Percentiles rank a stretch among this genome's conserved stretches.
Conservation (phyloP, 2,113 vertebrate genomes). For the Periophthalmodon schlosseri region DNA sequence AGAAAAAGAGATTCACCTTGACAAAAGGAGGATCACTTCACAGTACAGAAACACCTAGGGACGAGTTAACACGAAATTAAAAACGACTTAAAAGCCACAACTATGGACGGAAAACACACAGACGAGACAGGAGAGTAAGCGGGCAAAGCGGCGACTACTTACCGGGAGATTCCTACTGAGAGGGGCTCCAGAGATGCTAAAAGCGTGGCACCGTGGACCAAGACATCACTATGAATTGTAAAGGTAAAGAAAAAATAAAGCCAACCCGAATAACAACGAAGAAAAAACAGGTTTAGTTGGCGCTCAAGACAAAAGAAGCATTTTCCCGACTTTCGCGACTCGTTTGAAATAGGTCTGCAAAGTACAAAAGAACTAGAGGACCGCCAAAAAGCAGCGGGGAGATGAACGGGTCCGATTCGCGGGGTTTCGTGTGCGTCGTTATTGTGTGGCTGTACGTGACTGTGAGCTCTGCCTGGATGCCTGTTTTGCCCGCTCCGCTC, state of each 20-base stretch:
- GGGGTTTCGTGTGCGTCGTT: neutral
- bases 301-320: constrained; percentile 78
- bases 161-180: constrained; percentile 89
- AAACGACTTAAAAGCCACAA: constrained; percentile 51
- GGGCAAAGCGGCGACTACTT: constrained; percentile 80
- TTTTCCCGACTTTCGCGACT: constrained; percentile 65
- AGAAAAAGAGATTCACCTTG: constrained; percentile 82
- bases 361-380: constrained; percentile 51
- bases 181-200: constrained; percentile 87
- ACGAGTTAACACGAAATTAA: constrained; percentile 36
- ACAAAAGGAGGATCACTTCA: constrained; percentile 66
- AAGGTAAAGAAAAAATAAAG: constrained; percentile 46
- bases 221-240: constrained; percentile 79
- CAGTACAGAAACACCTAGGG: constrained; percentile 39
- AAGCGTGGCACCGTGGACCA: constrained; percentile 86
- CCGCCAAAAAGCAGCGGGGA: constrained; percentile 26
- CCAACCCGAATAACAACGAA: constrained; percentile 55
- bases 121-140: constrained; percentile 3
- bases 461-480: neutral
- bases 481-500: constrained; percentile 49
- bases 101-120: constrained; percentile 42
- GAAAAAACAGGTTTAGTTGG: constrained; percentile 42
- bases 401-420: constrained; percentile 1
- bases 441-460: constrained; percentile 2
- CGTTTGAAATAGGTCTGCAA: constrained; percentile 42